These are phyloP conservation scores for Philereme vetulata DNA, from an alignment of 2,888 invertebrate species.

Conservation along the genomic window DNA sequence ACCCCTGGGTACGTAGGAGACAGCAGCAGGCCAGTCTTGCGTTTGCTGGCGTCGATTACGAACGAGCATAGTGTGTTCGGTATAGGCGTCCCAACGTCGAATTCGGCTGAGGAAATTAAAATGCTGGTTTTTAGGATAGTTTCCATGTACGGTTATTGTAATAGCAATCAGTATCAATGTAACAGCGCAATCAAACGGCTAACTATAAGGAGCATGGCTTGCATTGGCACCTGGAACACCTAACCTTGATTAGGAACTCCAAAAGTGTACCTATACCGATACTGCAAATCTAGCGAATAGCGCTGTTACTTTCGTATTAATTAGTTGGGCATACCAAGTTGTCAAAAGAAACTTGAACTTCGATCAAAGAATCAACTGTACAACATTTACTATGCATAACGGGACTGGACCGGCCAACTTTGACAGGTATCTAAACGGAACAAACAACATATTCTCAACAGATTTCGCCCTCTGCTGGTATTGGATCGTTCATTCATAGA, in stretches of 20 bases:
- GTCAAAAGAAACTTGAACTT: slow-evolving; percentile 8
- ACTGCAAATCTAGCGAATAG: too few species aligned
- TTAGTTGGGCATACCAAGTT: too few species aligned
- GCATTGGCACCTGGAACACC: too few species aligned
- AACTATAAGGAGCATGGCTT: too few species aligned
- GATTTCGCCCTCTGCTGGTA: slow-evolving; percentile 9
- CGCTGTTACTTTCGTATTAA: too few species aligned
- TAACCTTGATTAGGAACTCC: too few species aligned
- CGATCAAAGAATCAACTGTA: slow-evolving; percentile 25
- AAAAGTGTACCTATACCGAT: too few species aligned
- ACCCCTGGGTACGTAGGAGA: slow-evolving; percentile 99
- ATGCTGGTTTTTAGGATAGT: background rate
- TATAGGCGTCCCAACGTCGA: slow-evolving; percentile 95
- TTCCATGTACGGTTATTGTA: slow-evolving; percentile 1
- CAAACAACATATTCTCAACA: slow-evolving; percentile 20
- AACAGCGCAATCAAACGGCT: too few species aligned
- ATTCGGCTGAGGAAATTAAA: slow-evolving; percentile 87
- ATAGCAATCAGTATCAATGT: too few species aligned
- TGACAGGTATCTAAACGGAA: slow-evolving; percentile 24
- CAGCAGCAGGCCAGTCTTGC: slow-evolving; percentile 92
- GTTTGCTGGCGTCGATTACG: slow-evolving; percentile 89
- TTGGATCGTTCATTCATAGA: slow-evolving; percentile 25
- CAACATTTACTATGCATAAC: slow-evolving; percentile 38
- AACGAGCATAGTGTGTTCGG: slow-evolving; percentile 95
- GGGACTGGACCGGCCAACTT: slow-evolving; percentile 37